A percentile compares a stretch with the other conserved stretches of the same genome.
Conservation (phyloP, 2,888 invertebrate species). For the Cerceris ruficornis region DNA sequence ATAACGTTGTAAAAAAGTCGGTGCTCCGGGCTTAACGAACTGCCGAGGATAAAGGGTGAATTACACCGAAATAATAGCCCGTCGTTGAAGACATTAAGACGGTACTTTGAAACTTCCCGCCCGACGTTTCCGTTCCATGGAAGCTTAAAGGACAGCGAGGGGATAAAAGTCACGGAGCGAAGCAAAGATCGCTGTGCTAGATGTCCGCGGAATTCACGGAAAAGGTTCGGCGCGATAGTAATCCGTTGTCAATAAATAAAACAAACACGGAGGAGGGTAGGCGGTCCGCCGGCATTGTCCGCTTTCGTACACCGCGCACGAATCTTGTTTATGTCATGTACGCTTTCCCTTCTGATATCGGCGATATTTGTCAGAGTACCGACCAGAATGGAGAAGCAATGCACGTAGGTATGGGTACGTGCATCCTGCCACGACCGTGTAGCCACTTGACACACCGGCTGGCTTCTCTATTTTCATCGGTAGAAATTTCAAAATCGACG, state of each 20-base stretch:
- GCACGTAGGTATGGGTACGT: slow-evolving; percentile 46
- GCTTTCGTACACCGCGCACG: slow-evolving; percentile 57
- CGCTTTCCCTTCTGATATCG: slow-evolving; percentile 65
- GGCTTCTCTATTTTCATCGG: slow-evolving; percentile 21
- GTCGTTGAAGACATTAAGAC: too few relatives aligned
- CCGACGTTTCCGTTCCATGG: too few relatives aligned
- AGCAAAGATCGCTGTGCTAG: neutral
- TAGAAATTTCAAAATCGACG: neutral
- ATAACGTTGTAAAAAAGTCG: too few relatives aligned
- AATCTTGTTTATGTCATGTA: slow-evolving; percentile 67
- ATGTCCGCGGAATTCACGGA: neutral
- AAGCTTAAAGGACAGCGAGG: too few relatives aligned
- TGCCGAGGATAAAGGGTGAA: too few relatives aligned
- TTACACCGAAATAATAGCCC: too few relatives aligned
- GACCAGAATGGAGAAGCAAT: slow-evolving; percentile 56
- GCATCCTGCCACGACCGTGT: slow-evolving; percentile 44
- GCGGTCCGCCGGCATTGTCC: slow-evolving; percentile 22
- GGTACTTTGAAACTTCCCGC: neutral
- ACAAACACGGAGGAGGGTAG: slow-evolving; percentile 20
- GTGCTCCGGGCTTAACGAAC: too few relatives aligned
- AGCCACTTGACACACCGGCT: slow-evolving; percentile 40
- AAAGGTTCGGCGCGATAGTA: slow-evolving; percentile 8
- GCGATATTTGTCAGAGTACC: slow-evolving; percentile 62
- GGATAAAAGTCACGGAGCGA: neutral
- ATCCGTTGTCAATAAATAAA: slow-evolving; percentile 43